Conservation (phyloP, 2,113 vertebrate genomes). For the pig (Sus scrofa) region T2T-Sscrofa CM000812.6:162409501-162410000, state of each 20-base stretch:
- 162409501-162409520: neutral
- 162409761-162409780: neutral
- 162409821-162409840: neutral
- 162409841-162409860: neutral
- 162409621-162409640: neutral
- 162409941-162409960: neutral
- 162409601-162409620: neutral
- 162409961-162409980: neutral
- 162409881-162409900: neutral
- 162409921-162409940: neutral
- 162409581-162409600: neutral
- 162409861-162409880: neutral
- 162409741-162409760: neutral
- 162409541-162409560: neutral
- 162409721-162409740: neutral
- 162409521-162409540: conserved; percentile 30
- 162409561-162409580: neutral
- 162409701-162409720: neutral
- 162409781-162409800: neutral
- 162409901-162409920: neutral
- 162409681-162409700: neutral
- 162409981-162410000: neutral
- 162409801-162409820: neutral
- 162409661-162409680: neutral
- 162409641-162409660: neutral